Base-by-base conservation (phyloP, 1,140 invertebrate species). In the Andricus grossulariae region DNA sequence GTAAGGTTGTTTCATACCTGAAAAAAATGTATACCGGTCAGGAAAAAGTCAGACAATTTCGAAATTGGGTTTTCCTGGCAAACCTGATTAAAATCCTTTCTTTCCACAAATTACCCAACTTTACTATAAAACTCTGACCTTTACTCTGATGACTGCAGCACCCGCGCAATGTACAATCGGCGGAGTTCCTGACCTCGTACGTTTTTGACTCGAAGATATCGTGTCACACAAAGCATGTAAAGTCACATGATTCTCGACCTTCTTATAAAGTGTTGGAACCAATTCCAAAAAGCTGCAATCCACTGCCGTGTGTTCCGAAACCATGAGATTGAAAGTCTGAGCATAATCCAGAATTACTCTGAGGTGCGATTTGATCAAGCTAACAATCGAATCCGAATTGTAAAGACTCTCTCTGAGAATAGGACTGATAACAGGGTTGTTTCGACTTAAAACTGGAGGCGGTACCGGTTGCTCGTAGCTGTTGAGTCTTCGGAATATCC, bases 231-330 rank as follows among this genome's bases (percentile, higher is more conserved):
- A 79, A 25, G 93, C 93, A 73, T 92, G 91, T 6, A 93, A 85
- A 2, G 90, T 92, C 39, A 94, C 91, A 81, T 93, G 91, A 71
- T 92, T 94, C 79, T 92, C 92, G 16, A 90, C 88, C 79, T 95
- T 93, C 73, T 91, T 91, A 86, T 95, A 97, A 19, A 96, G 87
- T 8, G 93, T 91, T 2, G 94, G 94, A 15, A 96, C 87, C 16
- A 94, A 83, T 78, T 96, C 95, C 55, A 94, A 83, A 82, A 95
- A 96, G 25, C 88, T 92, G 74, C 93, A 93, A 88, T 96, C 95
- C 13, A 96, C 86, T 0, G 94, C 93, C 19, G 93, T 94, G 72
- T 95, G 93, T 82, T 95, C 94, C 1, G 93, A 93, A 16, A 94
- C 88, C 81, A 93, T 90, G 19, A 94, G 83, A 74, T 92, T 92